These are phyloP conservation scores for Drosophila miranda DNA, from an alignment of 1,140 invertebrate species.

Conservation along the genomic window DNA sequence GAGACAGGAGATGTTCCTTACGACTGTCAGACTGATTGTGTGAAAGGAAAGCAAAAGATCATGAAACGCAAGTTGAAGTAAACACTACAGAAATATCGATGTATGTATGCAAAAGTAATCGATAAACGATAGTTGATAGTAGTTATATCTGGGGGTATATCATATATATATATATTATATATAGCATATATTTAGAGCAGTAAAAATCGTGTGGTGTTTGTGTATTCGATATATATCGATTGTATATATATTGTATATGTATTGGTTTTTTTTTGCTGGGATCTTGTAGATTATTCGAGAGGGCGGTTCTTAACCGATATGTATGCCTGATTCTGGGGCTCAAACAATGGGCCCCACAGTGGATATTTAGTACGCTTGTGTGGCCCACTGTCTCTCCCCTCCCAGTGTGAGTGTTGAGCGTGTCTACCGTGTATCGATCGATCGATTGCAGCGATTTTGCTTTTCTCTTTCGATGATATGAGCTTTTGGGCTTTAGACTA, in stretches of 20 bases:
- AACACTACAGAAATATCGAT: constrained; percentile 72
- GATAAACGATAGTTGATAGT: constrained; percentile 7
- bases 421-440: constrained; percentile 18
- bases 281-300: constrained; percentile 21
- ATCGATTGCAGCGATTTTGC: constrained; percentile 34
- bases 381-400: neutral
- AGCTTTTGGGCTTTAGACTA: constrained; percentile 62
- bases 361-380: neutral
- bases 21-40: constrained; percentile 12
- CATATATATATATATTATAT: constrained; percentile 33
- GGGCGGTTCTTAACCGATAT: constrained; percentile 1
- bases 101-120: constrained; percentile 69
- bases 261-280: constrained; percentile 45
- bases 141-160: constrained; percentile 49
- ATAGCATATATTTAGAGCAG: constrained; percentile 57
- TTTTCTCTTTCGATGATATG: neutral
- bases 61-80: constrained; percentile 57
- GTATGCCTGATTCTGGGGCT: neutral
- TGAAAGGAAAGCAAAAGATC: constrained; percentile 29
- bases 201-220: constrained; percentile 59
- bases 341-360: neutral
- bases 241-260: constrained; percentile 45
- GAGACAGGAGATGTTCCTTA: no score
- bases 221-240: constrained; percentile 41
- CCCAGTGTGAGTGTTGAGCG: neutral